Evolutionary conservation across 2,113 vertebrate genomes (phyloP).

Genomic region (Megalops atlanticus): DNA sequence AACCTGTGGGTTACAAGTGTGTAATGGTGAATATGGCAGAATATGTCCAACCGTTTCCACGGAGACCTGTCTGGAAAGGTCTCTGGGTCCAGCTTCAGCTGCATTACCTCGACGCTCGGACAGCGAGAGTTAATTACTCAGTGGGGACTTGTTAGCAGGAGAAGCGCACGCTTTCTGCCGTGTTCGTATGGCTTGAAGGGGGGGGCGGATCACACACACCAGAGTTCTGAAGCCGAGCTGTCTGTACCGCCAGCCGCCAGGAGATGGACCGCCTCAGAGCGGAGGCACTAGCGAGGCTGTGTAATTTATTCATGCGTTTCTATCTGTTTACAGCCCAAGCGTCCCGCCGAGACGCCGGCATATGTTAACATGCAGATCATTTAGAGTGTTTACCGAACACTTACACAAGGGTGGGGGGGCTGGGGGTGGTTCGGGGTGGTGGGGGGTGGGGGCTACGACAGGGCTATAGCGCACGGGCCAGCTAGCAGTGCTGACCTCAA

Average conservation of each 20-base stretch:
- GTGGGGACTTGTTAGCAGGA: slow-evolving; percentile 54
- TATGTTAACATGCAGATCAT: slow-evolving; percentile 35
- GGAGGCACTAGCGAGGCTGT: background rate
- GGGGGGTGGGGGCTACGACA: background rate
- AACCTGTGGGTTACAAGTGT: no score
- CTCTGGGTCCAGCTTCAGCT: background rate
- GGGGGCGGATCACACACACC: slow-evolving; percentile 15
- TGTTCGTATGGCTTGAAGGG: background rate
- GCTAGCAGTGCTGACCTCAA: background rate
- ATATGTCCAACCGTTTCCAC: background rate
- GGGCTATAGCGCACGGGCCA: background rate
- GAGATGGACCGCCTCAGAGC: background rate
- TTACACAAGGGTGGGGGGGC: background rate
- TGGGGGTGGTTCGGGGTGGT: background rate
- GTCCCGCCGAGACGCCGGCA: slow-evolving; percentile 31
- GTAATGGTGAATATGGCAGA: no score
- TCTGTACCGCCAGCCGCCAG: slow-evolving; percentile 28
- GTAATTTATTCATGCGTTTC: slow-evolving; percentile 45
- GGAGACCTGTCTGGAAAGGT: background rate
- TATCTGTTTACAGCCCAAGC: slow-evolving; percentile 38
- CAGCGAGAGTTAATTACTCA: slow-evolving; percentile 18
- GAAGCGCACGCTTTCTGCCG: slow-evolving; percentile 44
- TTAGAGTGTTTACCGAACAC: slow-evolving; percentile 6
- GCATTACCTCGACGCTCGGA: slow-evolving; percentile 22
- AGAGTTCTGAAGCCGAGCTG: slow-evolving; percentile 9